Conservation (phyloP, 2,888 invertebrate species). For the Synergus japonicus region DNA sequence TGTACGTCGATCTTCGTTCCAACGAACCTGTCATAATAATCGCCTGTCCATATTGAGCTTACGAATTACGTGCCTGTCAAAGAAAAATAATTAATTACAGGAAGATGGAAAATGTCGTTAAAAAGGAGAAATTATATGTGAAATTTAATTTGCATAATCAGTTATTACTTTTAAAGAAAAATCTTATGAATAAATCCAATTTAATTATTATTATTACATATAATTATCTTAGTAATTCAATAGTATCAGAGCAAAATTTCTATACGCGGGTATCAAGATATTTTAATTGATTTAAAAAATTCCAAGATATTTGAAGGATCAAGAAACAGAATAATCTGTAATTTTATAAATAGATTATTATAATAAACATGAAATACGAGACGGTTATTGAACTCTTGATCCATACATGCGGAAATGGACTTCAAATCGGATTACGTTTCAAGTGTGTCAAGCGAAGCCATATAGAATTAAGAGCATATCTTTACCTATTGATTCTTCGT, state of each 20-base stretch:
- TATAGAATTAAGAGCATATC: slow-evolving; percentile 59
- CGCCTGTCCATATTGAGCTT: background rate
- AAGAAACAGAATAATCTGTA: too few relatives aligned
- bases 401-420: slow-evolving; percentile 56
- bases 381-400: slow-evolving; percentile 57
- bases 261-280: too few relatives aligned
- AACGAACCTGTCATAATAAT: background rate
- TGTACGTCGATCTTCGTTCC: background rate
- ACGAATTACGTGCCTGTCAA: background rate
- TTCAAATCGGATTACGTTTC: slow-evolving; percentile 71
- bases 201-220: too few relatives aligned
- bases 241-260: too few relatives aligned
- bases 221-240: too few relatives aligned
- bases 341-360: too few relatives aligned
- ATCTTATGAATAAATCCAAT: too few relatives aligned
- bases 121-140: background rate
- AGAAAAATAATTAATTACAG: background rate
- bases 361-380: slow-evolving; percentile 39
- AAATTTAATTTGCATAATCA: background rate
- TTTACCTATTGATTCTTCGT: slow-evolving; percentile 53
- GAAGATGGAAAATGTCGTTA: background rate
- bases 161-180: background rate
- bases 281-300: too few relatives aligned
- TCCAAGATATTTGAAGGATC: too few relatives aligned
- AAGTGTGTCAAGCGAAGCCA: slow-evolving; percentile 70